phyloP scores from a whole-genome alignment of 2,113 vertebrate genomes.

The Passer montanus region DNA sequence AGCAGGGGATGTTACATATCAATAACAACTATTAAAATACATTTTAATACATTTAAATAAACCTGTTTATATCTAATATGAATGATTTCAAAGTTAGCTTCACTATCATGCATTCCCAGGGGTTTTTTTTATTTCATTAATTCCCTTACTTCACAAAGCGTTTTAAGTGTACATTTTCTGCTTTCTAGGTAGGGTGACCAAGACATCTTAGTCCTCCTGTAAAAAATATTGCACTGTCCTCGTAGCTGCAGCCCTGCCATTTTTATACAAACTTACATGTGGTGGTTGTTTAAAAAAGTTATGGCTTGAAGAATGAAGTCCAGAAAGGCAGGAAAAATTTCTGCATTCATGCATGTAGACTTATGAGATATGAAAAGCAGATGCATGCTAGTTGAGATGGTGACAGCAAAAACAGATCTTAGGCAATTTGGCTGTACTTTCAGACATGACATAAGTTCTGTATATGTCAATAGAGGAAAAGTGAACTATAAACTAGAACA shows the following conservation, averaged over 20 bases:
- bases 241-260: neutral
- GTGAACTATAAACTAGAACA: neutral
- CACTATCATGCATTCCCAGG: neutral
- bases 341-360: neutral
- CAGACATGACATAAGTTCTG: neutral
- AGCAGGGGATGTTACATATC: neutral
- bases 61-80: neutral
- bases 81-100: neutral
- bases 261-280: neutral
- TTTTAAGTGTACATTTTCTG: neutral
- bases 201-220: neutral
- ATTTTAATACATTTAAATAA: neutral
- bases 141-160: neutral
- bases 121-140: neutral
- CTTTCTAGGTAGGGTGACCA: neutral
- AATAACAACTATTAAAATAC: neutral
- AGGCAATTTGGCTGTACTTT: constrained; percentile 6
- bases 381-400: neutral
- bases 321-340: neutral
- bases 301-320: neutral
- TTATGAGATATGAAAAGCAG: constrained; percentile 7
- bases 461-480: neutral
- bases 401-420: neutral
- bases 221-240: neutral
- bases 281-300: neutral